These are phyloP conservation scores for Whitmania pigra DNA, from an alignment of 1,140 invertebrate species.

Conservation along the genomic window DNA sequence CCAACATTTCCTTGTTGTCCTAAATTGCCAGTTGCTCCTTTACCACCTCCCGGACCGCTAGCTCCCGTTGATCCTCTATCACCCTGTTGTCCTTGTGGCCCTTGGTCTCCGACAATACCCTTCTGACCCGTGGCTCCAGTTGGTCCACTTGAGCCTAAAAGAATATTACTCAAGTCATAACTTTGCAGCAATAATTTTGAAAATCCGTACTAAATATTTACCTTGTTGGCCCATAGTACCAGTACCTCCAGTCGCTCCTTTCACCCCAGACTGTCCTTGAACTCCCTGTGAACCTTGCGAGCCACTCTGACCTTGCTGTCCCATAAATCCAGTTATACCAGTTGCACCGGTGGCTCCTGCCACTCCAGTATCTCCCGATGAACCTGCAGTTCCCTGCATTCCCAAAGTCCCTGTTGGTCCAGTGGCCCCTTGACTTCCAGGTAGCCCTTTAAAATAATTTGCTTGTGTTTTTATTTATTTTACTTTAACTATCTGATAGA, in stretches of 20 bases:
- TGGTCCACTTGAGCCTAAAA: constrained; percentile 17
- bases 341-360: constrained; percentile 11
- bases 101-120: neutral
- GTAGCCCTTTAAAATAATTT: neutral
- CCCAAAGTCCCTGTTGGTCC: constrained; percentile 7
- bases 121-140: constrained; percentile 11
- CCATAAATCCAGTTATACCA: constrained; percentile 15
- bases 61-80: constrained; percentile 12
- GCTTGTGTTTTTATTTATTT: too few relatives aligned
- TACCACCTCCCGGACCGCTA: neutral
- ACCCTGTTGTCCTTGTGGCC: constrained; percentile 2
- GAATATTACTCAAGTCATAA: neutral
- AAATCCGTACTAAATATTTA: too few relatives aligned
- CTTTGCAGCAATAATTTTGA: constrained; percentile 6
- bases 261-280: constrained; percentile 4
- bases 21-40: constrained; percentile 12
- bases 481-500: too few relatives aligned
- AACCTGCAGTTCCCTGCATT: neutral
- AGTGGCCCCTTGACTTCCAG: constrained; percentile 9
- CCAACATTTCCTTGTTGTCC: constrained; percentile 17
- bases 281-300: constrained; percentile 1
- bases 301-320: neutral
- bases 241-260: constrained; percentile 15
- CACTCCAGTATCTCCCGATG: neutral
- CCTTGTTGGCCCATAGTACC: constrained; percentile 1